A percentile compares a stretch with the other conserved stretches of the same genome.
Evolutionary conservation across 2,113 vertebrate species (phyloP).

Genomic region (Lagenorhynchus albirostris): DNA sequence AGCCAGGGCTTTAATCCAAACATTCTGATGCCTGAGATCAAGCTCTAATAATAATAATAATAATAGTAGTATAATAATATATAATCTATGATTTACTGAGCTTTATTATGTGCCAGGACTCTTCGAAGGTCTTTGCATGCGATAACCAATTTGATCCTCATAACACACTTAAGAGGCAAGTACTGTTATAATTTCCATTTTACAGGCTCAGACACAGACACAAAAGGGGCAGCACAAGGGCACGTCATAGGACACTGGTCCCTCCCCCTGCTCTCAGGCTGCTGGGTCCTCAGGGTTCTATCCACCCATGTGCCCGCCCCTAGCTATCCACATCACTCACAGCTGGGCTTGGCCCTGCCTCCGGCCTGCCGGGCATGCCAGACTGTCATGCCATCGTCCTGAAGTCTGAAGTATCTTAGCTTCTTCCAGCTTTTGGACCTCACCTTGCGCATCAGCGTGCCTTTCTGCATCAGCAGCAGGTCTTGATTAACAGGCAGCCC

Average conservation of each 20-base stretch:
- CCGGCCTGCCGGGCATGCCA: constrained; percentile 93
- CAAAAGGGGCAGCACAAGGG: background rate
- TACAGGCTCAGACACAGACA: background rate
- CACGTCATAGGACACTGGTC: background rate
- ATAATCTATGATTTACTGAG: background rate
- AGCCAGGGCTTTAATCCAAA: background rate
- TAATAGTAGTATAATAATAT: background rate
- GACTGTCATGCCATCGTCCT: constrained; percentile 93
- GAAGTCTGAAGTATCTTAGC: constrained; percentile 91
- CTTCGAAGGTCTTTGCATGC: background rate
- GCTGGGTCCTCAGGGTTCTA: background rate
- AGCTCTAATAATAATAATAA: background rate
- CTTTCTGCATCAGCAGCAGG: constrained; percentile 89
- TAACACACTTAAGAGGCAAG: background rate
- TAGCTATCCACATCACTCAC: constrained; percentile 81
- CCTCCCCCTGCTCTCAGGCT: background rate
- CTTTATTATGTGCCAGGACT: background rate
- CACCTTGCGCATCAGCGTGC: constrained; percentile 91
- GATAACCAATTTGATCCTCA: background rate
- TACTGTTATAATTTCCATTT: background rate
- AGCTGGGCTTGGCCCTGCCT: constrained; percentile 88
- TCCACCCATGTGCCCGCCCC: background rate
- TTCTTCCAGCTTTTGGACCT: constrained; percentile 94
- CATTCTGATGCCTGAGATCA: background rate
- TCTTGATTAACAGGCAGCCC: constrained; percentile 86